These are phyloP conservation scores for Aplysina aerophoba DNA, from an alignment of 37 sponge, comb jelly and placozoan species.

Conservation along the genomic window DNA sequence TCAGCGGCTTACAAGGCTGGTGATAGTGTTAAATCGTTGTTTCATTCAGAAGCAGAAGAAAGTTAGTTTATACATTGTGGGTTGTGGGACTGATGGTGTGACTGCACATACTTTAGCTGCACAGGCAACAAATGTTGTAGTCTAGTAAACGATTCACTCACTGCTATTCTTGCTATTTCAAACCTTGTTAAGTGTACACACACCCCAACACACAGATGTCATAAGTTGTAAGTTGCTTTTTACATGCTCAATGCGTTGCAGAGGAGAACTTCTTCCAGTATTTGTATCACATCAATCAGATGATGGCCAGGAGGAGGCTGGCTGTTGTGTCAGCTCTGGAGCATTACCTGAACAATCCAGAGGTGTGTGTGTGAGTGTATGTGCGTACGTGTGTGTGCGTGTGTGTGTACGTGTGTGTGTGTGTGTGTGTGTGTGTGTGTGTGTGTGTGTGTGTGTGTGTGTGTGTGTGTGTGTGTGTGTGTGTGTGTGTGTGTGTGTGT, in stretches of 20 bases:
- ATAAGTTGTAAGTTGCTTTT: too few species aligned
- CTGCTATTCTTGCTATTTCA: too few species aligned
- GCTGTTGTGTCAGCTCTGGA: slow-evolving; percentile 44
- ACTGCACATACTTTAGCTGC: too few species aligned
- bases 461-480: slow-evolving; percentile 28
- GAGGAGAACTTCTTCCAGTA: slow-evolving; percentile 75
- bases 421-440: slow-evolving; percentile 11
- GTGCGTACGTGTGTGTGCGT: background rate
- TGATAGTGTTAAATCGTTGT: too few species aligned
- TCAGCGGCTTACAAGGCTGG: too few species aligned
- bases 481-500: slow-evolving; percentile 49
- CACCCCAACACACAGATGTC: too few species aligned
- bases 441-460: slow-evolving; percentile 26
- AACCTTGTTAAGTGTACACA: too few species aligned
- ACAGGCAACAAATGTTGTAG: too few species aligned
- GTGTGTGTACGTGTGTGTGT: background rate
- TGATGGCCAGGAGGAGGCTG: slow-evolving; percentile 41
- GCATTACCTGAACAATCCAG: slow-evolving; percentile 35
- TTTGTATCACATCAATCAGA: slow-evolving; percentile 58
- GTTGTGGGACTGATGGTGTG: too few species aligned
- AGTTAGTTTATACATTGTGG: too few species aligned
- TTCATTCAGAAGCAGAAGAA: too few species aligned
- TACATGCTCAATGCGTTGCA: slow-evolving; percentile 12
- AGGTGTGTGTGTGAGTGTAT: slow-evolving; percentile 33
- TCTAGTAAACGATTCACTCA: too few species aligned